Evolutionary conservation across 2,888 invertebrate species (phyloP).

Genomic region (Tenthredo distinguenda): DNA sequence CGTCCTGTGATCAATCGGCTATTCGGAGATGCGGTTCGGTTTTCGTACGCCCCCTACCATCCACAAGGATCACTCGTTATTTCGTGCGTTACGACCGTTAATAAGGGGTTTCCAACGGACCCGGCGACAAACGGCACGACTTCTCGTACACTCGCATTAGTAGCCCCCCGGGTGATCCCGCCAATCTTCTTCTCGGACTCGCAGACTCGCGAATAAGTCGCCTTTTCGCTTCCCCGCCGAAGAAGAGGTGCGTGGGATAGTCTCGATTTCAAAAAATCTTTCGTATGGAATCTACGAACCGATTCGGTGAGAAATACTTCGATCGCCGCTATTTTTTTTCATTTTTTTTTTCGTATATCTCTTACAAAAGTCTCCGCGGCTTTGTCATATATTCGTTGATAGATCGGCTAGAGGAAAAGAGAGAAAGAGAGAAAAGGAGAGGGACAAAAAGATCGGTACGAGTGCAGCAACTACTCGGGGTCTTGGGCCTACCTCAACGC

Average conservation of each 20-base stretch:
- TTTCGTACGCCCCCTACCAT: neutral
- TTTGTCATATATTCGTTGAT: neutral
- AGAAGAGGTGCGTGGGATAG: neutral
- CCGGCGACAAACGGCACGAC: constrained; percentile 54
- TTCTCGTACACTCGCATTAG: constrained; percentile 40
- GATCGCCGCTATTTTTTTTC: neutral
- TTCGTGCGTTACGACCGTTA: constrained; percentile 73
- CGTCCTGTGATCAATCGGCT: constrained; percentile 46
- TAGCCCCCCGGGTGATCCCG: constrained; percentile 13
- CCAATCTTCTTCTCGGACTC: constrained; percentile 2
- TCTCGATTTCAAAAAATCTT: too few relatives aligned
- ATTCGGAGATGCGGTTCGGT: constrained; percentile 28
- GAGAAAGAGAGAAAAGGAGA: neutral
- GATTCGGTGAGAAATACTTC: too few relatives aligned
- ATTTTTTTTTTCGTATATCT: neutral
- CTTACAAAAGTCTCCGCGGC: neutral
- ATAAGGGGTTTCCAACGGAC: constrained; percentile 69
- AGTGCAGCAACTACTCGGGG: constrained; percentile 55
- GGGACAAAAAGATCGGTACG: constrained; percentile 6
- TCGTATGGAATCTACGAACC: too few relatives aligned
- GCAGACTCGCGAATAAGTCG: neutral
- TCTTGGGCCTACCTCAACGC: constrained; percentile 69
- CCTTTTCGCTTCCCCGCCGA: neutral
- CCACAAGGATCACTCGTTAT: constrained; percentile 64
- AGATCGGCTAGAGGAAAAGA: neutral